A percentile compares a stretch with the other conserved stretches of the same genome.
Conservation (phyloP, 2,888 invertebrate species). For the Drosophila testacea region DNA sequence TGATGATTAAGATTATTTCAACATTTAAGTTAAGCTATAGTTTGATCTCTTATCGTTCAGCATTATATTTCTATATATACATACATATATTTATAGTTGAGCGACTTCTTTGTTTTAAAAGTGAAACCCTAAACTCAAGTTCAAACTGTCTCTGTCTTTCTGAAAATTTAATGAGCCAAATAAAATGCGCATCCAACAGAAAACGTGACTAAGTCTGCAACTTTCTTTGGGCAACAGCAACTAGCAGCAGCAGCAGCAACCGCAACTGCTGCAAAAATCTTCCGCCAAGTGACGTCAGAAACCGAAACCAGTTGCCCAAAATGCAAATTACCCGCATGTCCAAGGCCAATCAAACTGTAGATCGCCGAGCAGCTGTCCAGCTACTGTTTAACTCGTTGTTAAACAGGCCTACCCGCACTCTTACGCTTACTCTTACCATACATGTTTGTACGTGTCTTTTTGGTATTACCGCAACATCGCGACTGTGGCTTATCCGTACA, state of each 20-base stretch:
- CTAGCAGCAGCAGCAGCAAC: slow-evolving; percentile 23
- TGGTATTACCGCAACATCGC: slow-evolving; percentile 63
- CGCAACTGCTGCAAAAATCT: slow-evolving; percentile 54
- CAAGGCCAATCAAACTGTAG: slow-evolving; percentile 66
- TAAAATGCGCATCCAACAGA: slow-evolving; percentile 30
- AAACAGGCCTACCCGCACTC: slow-evolving; percentile 14
- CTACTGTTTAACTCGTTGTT: slow-evolving; percentile 31
- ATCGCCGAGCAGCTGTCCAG: slow-evolving; percentile 31
- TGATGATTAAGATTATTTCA: slow-evolving; percentile 27
- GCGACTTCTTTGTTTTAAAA: slow-evolving; percentile 33
- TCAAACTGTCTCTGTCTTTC: slow-evolving; percentile 38
- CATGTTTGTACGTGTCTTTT: slow-evolving; percentile 46
- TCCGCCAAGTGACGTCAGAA: slow-evolving; percentile 72
- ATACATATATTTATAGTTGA: not conserved
- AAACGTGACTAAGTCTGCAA: slow-evolving; percentile 69
- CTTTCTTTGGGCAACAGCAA: slow-evolving; percentile 61
- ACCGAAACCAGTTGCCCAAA: slow-evolving; percentile 61
- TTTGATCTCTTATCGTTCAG: slow-evolving; percentile 4
- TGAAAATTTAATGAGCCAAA: slow-evolving; percentile 40
- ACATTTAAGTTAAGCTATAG: slow-evolving; percentile 11
- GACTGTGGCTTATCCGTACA: slow-evolving; percentile 48
- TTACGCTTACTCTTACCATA: slow-evolving; percentile 19
- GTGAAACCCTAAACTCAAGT: slow-evolving; percentile 62
- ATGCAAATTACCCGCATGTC: slow-evolving; percentile 60
- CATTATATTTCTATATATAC: too few relatives aligned